A percentile compares a stretch with the other conserved stretches of the same genome.
These are phyloP conservation scores for Cheumatopsyche charites DNA, from an alignment of 1,140 invertebrate species.

Conservation along the genomic window DNA sequence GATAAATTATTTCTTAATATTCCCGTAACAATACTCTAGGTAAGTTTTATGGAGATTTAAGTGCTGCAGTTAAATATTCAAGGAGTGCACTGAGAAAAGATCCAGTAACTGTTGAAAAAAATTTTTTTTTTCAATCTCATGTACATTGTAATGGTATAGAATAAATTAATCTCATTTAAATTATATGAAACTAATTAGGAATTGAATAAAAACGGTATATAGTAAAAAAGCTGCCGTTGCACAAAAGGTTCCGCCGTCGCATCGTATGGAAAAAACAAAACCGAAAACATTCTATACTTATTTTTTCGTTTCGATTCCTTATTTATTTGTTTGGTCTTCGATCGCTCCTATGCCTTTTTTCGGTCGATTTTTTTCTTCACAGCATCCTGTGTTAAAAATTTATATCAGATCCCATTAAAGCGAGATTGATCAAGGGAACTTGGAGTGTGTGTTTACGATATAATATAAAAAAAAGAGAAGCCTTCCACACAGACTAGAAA, in stretches of 20 bases:
- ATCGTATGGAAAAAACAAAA: not conserved
- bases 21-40: too few relatives aligned
- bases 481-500: conserved; percentile 1
- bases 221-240: conserved; percentile 18
- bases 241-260: conserved; percentile 18
- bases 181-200: too few relatives aligned
- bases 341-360: not conserved
- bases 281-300: conserved; percentile 11
- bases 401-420: conserved; percentile 37
- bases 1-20: too few relatives aligned
- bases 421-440: conserved; percentile 29
- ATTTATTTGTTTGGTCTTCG: conserved; percentile 5
- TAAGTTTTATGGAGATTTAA: too few relatives aligned
- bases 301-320: not conserved
- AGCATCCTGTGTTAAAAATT: conserved; percentile 35
- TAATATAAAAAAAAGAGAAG: conserved; percentile 11
- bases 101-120: too few relatives aligned
- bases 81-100: too few relatives aligned
- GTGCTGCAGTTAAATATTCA: too few relatives aligned
- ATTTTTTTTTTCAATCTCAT: too few relatives aligned
- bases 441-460: not conserved
- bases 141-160: too few relatives aligned
- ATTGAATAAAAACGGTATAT: not conserved
- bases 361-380: conserved; percentile 17
- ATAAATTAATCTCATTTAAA: too few relatives aligned